Conservation (phyloP, 2,888 invertebrate species). For the Drosophila trichaetosa region DNA sequence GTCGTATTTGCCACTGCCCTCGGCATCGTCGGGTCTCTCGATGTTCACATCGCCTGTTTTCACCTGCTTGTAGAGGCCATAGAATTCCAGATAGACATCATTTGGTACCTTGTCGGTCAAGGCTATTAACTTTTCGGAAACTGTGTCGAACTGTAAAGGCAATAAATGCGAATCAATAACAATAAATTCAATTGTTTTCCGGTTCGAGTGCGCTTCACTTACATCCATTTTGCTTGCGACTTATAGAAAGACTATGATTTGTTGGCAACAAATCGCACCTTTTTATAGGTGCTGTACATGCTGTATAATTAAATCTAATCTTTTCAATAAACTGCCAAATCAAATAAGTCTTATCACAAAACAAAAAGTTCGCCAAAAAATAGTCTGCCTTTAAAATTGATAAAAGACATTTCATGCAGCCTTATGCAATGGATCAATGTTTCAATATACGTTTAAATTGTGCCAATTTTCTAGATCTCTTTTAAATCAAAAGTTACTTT, state of each 20-base stretch:
- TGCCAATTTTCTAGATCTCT: not conserved
- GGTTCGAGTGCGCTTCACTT: conserved; percentile 37
- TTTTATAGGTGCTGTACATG: conserved; percentile 57
- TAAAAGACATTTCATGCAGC: conserved; percentile 16
- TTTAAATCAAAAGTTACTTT: conserved; percentile 28
- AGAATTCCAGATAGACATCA: conserved; percentile 92
- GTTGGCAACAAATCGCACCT: conserved; percentile 22
- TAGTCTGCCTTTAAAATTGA: conserved; percentile 2
- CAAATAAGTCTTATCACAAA: conserved; percentile 1
- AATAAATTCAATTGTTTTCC: not conserved
- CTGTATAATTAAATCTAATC: conserved; percentile 65
- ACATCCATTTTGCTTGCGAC: conserved; percentile 60
- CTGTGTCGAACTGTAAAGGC: conserved; percentile 57
- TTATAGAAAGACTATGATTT: conserved; percentile 57
- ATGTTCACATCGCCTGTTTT: conserved; percentile 92
- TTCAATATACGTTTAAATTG: not conserved
- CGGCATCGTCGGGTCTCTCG: conserved; percentile 93
- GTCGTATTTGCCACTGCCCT: conserved; percentile 97
- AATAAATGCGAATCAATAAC: conserved; percentile 8
- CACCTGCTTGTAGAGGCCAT: conserved; percentile 94
- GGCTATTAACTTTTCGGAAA: conserved; percentile 86
- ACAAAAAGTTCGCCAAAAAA: conserved; percentile 75
- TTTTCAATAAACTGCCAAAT: conserved; percentile 3
- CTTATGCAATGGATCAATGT: not conserved
- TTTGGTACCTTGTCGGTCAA: conserved; percentile 91